These are phyloP conservation scores for Pseudomugil tenellus DNA, from an alignment of 2,797 vertebrate species.

Conservation along the genomic window DNA sequence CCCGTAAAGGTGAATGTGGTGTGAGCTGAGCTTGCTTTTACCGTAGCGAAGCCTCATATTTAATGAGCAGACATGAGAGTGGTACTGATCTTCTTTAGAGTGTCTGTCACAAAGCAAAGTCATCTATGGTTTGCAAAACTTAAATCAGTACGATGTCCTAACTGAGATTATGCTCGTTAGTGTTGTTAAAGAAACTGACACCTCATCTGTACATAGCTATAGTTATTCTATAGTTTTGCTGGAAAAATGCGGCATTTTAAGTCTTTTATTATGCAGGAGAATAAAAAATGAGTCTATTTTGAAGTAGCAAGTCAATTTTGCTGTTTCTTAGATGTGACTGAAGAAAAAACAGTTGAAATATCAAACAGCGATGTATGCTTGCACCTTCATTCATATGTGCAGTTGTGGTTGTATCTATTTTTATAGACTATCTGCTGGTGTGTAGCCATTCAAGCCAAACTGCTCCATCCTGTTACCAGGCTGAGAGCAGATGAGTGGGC, in stretches of 20 bases:
- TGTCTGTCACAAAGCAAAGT: background rate
- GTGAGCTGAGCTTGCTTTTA: background rate
- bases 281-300: too few species aligned
- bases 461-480: slow-evolving; percentile 60
- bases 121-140: background rate
- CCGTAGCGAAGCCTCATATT: background rate
- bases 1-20: background rate
- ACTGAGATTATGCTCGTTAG: background rate
- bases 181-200: background rate
- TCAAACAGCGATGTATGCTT: slow-evolving; percentile 15
- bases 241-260: background rate
- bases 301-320: too few species aligned
- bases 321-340: background rate
- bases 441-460: slow-evolving; percentile 24
- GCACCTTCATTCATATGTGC: slow-evolving; percentile 44
- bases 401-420: slow-evolving; percentile 50
- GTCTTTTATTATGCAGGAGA: slow-evolving; percentile 9
- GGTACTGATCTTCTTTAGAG: background rate
- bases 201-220: too few species aligned
- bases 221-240: background rate
- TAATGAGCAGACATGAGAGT: background rate
- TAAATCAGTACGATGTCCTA: background rate
- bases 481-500: slow-evolving; percentile 66
- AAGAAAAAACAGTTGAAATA: slow-evolving; percentile 22
- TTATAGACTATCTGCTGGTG: slow-evolving; percentile 24